Conservation (phyloP, 2,113 vertebrate species). For the Propithecus coquereli region DNA sequence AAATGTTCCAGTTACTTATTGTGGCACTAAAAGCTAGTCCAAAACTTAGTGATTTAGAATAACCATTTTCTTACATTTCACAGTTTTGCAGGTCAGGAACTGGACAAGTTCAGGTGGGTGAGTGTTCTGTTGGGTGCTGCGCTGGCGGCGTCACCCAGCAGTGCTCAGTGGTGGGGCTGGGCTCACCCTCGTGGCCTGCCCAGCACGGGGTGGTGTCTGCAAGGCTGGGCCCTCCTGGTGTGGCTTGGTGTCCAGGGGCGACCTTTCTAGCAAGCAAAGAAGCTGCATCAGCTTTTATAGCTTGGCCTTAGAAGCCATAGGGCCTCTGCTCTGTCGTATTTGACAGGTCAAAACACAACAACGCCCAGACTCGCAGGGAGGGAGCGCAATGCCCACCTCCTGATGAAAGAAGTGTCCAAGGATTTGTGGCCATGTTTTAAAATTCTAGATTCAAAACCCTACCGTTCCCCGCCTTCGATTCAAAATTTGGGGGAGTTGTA, state of each 20-base stretch:
- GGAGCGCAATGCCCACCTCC: rapidly evolving
- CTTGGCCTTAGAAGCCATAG: rapidly evolving
- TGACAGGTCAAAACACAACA: neutral
- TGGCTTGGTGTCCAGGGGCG: neutral
- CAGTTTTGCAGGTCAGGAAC: neutral
- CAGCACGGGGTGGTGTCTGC: neutral
- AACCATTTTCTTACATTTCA: neutral
- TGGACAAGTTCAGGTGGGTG: neutral
- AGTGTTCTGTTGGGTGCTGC: neutral
- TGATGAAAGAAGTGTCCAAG: too few relatives aligned
- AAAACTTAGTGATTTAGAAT: neutral
- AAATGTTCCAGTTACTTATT: neutral
- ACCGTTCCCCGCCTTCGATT: too few relatives aligned
- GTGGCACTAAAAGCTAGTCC: neutral
- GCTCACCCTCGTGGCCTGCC: neutral
- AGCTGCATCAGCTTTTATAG: rapidly evolving
- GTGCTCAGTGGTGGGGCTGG: neutral
- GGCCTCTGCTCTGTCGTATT: rapidly evolving
- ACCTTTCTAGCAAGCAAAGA: neutral
- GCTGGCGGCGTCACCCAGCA: rapidly evolving
- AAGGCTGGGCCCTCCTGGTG: neutral
- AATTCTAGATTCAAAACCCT: neutral
- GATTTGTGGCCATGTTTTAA: neutral
- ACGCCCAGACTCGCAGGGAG: rapidly evolving
- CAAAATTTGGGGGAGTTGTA: neutral